These are phyloP conservation scores for Saimiri boliviensis DNA, from an alignment of 2,113 vertebrate genomes.

Conservation along the genomic window DNA sequence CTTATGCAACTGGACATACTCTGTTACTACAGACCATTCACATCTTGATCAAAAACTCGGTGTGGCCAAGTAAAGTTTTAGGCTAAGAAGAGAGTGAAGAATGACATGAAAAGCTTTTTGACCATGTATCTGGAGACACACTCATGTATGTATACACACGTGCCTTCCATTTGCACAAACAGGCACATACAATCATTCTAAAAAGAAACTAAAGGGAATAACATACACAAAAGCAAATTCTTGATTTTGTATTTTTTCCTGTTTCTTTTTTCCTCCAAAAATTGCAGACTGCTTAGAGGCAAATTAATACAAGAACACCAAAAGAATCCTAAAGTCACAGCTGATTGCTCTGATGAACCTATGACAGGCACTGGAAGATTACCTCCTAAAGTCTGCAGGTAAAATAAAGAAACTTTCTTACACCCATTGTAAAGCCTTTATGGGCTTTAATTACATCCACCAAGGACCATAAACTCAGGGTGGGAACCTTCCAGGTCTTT, in stretches of 20 bases:
- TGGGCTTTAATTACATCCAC: conserved; percentile 28
- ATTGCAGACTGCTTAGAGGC: conserved; percentile 37
- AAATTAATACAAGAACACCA: conserved; percentile 25
- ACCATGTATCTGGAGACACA: neutral
- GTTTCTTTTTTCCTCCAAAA: neutral
- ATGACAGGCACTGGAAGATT: neutral
- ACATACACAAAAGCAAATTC: conserved; percentile 9
- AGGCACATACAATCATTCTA: neutral
- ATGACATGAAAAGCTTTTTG: neutral
- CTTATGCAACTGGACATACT: neutral
- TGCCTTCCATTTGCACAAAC: neutral
- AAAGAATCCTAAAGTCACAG: neutral
- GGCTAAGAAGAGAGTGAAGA: neutral
- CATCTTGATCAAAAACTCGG: neutral
- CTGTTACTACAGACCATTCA: neutral
- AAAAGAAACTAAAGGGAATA: conserved; percentile 8
- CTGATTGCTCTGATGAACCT: neutral
- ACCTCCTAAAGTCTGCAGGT: conserved; percentile 16
- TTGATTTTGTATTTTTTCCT: neutral
- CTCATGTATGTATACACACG: neutral
- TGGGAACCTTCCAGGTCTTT: neutral
- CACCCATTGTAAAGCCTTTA: conserved; percentile 3
- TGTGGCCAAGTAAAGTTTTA: neutral
- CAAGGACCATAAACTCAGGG: conserved; percentile 19
- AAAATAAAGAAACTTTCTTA: conserved; percentile 44